These are phyloP conservation scores for Rhagium mordax DNA, from an alignment of 2,888 invertebrate genomes.

Conservation along the genomic window DNA sequence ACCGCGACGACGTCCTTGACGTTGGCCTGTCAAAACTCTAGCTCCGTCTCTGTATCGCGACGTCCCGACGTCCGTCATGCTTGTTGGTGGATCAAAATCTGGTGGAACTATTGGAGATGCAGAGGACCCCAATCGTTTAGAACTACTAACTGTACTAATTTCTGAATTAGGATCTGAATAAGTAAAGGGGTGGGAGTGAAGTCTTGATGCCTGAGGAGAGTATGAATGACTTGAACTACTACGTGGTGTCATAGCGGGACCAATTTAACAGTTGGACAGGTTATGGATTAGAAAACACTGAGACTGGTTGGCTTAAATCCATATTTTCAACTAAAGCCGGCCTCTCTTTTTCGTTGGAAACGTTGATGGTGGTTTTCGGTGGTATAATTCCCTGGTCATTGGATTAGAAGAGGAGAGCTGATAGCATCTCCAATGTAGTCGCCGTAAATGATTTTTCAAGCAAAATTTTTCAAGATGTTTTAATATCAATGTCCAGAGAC, in stretches of 20 bases:
- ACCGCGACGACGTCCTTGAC: too few relatives aligned
- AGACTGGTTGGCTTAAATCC: conserved; percentile 68
- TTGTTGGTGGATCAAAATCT: conserved; percentile 84
- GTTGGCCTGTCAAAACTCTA: too few relatives aligned
- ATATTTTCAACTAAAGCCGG: conserved; percentile 81
- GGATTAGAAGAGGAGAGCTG: too few relatives aligned
- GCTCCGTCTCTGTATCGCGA: too few relatives aligned
- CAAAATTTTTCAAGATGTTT: too few relatives aligned
- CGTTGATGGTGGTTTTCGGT: conserved; percentile 69
- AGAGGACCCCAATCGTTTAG: conserved; percentile 78
- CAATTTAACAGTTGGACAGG: conserved; percentile 71
- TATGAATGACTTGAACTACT: conserved; percentile 66
- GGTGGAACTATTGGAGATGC: conserved; percentile 80
- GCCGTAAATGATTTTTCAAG: too few relatives aligned
- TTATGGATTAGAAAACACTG: conserved; percentile 71
- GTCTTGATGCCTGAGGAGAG: conserved; percentile 66
- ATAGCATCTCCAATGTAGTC: too few relatives aligned
- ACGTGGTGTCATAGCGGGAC: conserved; percentile 67
- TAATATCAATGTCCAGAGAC: too few relatives aligned
- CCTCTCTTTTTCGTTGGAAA: conserved; percentile 91
- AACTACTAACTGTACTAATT: conserved; percentile 85
- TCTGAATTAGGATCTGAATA: conserved; percentile 85
- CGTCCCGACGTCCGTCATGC: conserved; percentile 74
- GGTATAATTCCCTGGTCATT: too few relatives aligned
- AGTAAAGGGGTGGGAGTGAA: conserved; percentile 74